A percentile compares a stretch with the other conserved stretches of the same genome.
Conservation (phyloP, 2,888 invertebrate species). For the Phyto melanocephala region DNA sequence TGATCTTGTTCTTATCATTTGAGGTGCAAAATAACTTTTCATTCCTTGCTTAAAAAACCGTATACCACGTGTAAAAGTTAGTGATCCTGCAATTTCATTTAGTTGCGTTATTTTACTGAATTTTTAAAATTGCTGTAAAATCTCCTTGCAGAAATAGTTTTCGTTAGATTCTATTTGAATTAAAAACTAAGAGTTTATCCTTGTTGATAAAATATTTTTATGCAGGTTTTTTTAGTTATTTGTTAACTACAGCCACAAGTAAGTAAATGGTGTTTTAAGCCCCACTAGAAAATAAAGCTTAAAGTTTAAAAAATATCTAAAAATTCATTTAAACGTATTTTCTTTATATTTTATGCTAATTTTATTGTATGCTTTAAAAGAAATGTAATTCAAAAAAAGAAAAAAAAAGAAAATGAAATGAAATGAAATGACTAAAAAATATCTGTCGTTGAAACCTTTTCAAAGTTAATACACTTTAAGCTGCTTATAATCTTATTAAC, state of each 20-base stretch:
- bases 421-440: slow-evolving; percentile 6
- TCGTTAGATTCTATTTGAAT: too few relatives aligned
- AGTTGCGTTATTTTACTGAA: too few relatives aligned
- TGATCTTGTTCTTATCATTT: too few relatives aligned
- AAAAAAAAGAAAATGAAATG: not conserved
- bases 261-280: slow-evolving; percentile 1
- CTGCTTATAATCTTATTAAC: slow-evolving; percentile 58
- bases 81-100: too few relatives aligned
- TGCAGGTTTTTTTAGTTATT: not conserved
- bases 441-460: slow-evolving; percentile 38
- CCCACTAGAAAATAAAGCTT: not conserved
- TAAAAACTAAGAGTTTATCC: too few relatives aligned
- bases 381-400: not conserved
- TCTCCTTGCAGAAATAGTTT: too few relatives aligned
- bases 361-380: not conserved
- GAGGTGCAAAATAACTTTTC: too few relatives aligned
- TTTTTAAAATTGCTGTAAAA: too few relatives aligned
- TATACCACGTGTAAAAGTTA: too few relatives aligned
- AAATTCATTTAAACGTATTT: not conserved
- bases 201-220: too few relatives aligned
- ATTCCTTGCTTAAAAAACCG: too few relatives aligned
- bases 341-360: slow-evolving; percentile 49
- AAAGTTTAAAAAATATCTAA: not conserved
- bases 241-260: not conserved
- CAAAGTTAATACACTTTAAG: slow-evolving; percentile 51